Conservation (phyloP, 2,888 invertebrate genomes). For the Ochropleura plecta region DNA sequence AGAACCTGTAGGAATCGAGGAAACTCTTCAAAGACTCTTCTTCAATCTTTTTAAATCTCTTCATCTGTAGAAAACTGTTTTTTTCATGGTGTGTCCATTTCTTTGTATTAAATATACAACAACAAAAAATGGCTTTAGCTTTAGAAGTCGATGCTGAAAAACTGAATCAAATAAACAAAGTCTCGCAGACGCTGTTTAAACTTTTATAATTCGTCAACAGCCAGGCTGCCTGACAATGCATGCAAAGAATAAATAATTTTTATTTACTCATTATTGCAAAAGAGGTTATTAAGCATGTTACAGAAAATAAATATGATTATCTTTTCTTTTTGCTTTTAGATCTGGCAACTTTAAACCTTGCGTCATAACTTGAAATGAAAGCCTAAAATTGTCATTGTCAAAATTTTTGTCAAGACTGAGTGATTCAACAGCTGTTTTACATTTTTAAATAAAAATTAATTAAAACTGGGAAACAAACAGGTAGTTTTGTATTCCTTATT, state of each 20-base stretch:
- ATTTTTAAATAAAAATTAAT: constrained; percentile 64
- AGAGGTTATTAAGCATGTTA: not conserved
- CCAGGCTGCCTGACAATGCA: not conserved
- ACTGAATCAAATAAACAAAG: too few species aligned
- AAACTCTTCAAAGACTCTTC: too few species aligned
- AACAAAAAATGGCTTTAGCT: too few species aligned
- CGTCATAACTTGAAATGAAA: constrained; percentile 32
- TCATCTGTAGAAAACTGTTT: too few species aligned
- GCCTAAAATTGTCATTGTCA: constrained; percentile 56
- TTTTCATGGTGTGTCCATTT: too few species aligned
- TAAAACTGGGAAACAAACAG: constrained; percentile 70
- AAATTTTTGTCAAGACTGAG: constrained; percentile 71
- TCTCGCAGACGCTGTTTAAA: too few species aligned
- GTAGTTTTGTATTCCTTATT: constrained; percentile 75
- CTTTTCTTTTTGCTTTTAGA: not conserved
- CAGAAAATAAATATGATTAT: not conserved
- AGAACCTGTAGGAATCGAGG: too few species aligned
- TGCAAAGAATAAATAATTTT: not conserved
- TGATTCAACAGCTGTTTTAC: constrained; percentile 80
- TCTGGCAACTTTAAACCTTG: constrained; percentile 28
- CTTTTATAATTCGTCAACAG: too few species aligned
- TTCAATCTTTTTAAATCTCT: too few species aligned
- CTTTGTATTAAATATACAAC: too few species aligned
- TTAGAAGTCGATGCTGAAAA: too few species aligned
- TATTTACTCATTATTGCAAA: not conserved